Evolutionary conservation across 2,113 vertebrate genomes (phyloP).

Genomic region (Zosterops lateralis): DNA sequence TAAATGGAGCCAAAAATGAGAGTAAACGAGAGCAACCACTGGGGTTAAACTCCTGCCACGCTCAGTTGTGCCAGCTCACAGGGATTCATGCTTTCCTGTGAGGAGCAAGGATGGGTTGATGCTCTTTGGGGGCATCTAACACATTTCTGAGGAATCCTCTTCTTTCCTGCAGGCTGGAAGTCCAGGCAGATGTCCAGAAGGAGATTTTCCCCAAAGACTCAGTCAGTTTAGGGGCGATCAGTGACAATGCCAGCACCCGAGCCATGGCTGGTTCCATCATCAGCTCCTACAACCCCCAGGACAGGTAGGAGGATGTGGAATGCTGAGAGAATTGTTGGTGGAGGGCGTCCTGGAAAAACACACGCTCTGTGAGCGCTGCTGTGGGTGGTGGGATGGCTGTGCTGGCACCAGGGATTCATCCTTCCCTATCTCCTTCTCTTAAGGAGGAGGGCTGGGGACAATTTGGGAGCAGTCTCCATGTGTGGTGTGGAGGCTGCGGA

Average conservation of each 20-base stretch:
- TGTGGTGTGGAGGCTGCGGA: not conserved
- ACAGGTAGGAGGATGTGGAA: slow-evolving; percentile 80
- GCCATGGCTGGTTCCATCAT: slow-evolving; percentile 99
- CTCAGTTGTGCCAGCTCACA: not conserved
- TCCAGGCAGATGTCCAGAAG: slow-evolving; percentile 90
- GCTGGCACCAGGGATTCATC: not conserved
- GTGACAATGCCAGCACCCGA: slow-evolving; percentile 95
- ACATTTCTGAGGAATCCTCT: slow-evolving; percentile 38
- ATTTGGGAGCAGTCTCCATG: not conserved
- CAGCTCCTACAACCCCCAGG: slow-evolving; percentile 96
- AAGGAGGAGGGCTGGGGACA: not conserved
- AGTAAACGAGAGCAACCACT: not conserved
- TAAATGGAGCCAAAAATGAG: slow-evolving; percentile 36
- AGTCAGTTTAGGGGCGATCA: slow-evolving; percentile 90
- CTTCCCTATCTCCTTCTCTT: not conserved
- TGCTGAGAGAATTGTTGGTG: not conserved
- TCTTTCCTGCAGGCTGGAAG: slow-evolving; percentile 83
- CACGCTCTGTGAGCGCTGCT: not conserved
- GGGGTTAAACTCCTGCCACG: not conserved
- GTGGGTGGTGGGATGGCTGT: not conserved
- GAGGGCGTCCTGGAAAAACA: not conserved
- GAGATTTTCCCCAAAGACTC: slow-evolving; percentile 90
- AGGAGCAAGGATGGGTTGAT: not conserved
- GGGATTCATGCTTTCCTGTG: accelerated
- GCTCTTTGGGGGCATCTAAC: not conserved